Evolutionary conservation across 2,797 vertebrate genomes (phyloP), one percentile per base, ranked within the genome.

Genomic region (Spinibarbus caldwelli): DNA sequence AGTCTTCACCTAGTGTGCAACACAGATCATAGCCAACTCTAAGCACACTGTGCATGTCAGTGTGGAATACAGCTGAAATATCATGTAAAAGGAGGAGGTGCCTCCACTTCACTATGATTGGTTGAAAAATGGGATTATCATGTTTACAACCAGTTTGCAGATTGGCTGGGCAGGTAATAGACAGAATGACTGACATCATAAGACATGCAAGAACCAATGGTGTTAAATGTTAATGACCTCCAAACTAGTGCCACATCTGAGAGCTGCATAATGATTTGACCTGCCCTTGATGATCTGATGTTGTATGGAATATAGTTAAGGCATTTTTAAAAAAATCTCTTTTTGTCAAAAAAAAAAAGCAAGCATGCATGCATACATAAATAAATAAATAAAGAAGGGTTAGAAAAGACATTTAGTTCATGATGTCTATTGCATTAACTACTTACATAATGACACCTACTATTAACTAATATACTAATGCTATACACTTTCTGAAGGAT

Each of bases 11-110:
- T 76, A 36, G 31, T 54, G 11, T 34, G 6, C 7, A 54, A 26
- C 52, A 41, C 34, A 78, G 14, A 78, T 59, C 52, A n/a, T n/a
- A 76, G 73, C 73, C 23, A 57, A 77, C 21, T 23, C 31, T 34
- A 21, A 75, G 19, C 34, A 2, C 0, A 0, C 10, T 5, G 47
- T 26, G 49, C 7, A 57, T 9, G 1, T 9, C 11, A 77, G 75
- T 38, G 1, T 21, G 49, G 23, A 34, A 64, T 64, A n/a, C n/a
- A n/a, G n/a, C n/a, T n/a, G n/a, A n/a, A n/a, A n/a, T n/a, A n/a
- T n/a, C n/a, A n/a, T n/a, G n/a, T n/a, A n/a, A n/a, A n/a, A n/a
- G n/a, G n/a, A n/a, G n/a, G n/a, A n/a, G n/a, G n/a, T n/a, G n/a
- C n/a, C n/a, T n/a, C n/a, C n/a, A n/a, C n/a, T n/a, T n/a, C n/a